A percentile compares a stretch with the other conserved stretches of the same genome.
These are phyloP conservation scores for Chamaedrilus cognettii DNA, from an alignment of 2,888 invertebrate genomes.

Conservation along the genomic window DNA sequence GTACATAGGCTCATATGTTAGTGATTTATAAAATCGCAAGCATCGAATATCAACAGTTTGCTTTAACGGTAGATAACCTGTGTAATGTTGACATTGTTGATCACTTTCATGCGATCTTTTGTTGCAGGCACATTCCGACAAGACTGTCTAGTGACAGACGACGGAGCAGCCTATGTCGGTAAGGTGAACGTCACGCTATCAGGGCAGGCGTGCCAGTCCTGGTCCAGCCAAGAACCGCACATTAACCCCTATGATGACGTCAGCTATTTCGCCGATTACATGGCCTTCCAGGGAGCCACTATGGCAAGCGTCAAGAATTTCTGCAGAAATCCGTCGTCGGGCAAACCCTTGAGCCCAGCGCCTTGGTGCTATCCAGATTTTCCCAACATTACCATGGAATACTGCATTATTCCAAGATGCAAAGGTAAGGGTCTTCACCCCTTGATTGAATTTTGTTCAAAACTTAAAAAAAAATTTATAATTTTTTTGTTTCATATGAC, in stretches of 20 bases:
- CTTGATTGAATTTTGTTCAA: too few species aligned
- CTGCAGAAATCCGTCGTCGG: neutral
- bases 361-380: neutral
- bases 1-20: too few species aligned
- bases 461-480: too few species aligned
- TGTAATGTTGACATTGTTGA: too few species aligned
- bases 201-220: neutral
- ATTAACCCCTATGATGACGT: neutral
- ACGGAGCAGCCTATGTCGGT: neutral
- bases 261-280: neutral
- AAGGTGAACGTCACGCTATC: neutral
- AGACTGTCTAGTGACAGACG: too few species aligned
- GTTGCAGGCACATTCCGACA: too few species aligned
- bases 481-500: neutral
- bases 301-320: neutral
- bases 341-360: neutral
- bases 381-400: neutral
- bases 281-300: neutral
- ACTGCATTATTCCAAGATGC: neutral
- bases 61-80: too few species aligned
- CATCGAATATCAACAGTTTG: too few species aligned
- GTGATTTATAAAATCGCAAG: too few species aligned
- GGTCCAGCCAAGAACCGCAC: neutral
- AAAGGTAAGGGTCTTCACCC: too few species aligned
- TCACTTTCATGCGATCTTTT: too few species aligned